A percentile compares a stretch with the other conserved stretches of the same genome.
These are phyloP conservation scores for Oreochromis aureus DNA, from an alignment of 2,113 vertebrate genomes.

Conservation along the genomic window DNA sequence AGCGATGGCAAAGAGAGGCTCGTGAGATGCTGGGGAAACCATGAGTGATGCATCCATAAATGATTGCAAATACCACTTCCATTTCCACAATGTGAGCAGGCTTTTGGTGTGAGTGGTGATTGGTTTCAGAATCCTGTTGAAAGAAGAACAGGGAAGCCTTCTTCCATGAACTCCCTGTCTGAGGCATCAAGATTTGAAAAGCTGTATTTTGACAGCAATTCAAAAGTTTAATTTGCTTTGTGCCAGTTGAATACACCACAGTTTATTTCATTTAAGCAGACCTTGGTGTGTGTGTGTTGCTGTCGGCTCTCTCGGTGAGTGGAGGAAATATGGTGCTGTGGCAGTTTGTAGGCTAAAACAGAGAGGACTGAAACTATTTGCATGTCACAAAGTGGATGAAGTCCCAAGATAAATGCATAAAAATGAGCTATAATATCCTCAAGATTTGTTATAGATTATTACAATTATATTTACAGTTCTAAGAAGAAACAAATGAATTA, in stretches of 20 bases:
- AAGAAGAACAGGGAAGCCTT: not conserved
- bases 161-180: not conserved
- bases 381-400: not conserved
- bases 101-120: not conserved
- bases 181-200: not conserved
- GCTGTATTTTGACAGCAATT: not conserved
- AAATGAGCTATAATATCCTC: not conserved
- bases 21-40: conserved; percentile 2
- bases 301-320: not conserved
- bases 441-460: not conserved
- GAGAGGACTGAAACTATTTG: not conserved
- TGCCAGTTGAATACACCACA: not conserved
- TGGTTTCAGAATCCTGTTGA: conserved; percentile 12
- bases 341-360: not conserved
- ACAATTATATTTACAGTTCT: not conserved
- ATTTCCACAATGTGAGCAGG: not conserved
- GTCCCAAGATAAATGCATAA: not conserved
- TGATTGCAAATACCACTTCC: not conserved
- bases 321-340: not conserved
- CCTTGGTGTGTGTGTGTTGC: not conserved
- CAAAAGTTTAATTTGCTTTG: not conserved
- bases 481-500: not conserved
- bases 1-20: not conserved
- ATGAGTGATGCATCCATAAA: not conserved
- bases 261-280: conserved; percentile 10